Conservation (phyloP, 2,113 vertebrate species). For the Prinia subflava region DNA sequence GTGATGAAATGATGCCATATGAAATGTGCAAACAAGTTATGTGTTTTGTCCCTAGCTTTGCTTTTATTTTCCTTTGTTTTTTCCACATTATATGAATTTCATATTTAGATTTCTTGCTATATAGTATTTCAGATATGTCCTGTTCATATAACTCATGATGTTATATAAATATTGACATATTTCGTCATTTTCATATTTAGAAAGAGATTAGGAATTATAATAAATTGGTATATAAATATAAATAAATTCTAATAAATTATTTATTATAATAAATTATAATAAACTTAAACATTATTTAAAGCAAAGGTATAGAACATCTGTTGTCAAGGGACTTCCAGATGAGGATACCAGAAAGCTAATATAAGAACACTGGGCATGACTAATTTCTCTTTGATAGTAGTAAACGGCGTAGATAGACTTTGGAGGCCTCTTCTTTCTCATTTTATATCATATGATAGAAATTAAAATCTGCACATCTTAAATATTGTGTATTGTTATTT, state of each 20-base stretch:
- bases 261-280: too few species aligned
- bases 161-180: background rate
- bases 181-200: background rate
- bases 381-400: background rate
- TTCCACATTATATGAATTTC: background rate
- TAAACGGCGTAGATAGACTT: background rate
- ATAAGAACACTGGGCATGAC: background rate
- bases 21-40: background rate
- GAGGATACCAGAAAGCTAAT: background rate
- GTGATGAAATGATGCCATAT: background rate
- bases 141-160: background rate
- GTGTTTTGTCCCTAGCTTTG: background rate
- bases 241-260: too few species aligned
- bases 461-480: background rate
- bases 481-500: accelerated
- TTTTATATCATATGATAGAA: background rate
- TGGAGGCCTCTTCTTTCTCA: background rate
- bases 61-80: background rate
- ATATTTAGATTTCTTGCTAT: background rate
- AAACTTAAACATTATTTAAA: background rate
- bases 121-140: background rate
- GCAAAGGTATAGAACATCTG: accelerated
- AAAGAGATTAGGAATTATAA: background rate
- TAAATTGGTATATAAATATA: too few species aligned
- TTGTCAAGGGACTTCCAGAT: background rate